A percentile compares a stretch with the other conserved stretches of the same genome.
phyloP scores from a whole-genome alignment of 2,113 vertebrate genomes.

The Pachycephala philippinensis region DNA sequence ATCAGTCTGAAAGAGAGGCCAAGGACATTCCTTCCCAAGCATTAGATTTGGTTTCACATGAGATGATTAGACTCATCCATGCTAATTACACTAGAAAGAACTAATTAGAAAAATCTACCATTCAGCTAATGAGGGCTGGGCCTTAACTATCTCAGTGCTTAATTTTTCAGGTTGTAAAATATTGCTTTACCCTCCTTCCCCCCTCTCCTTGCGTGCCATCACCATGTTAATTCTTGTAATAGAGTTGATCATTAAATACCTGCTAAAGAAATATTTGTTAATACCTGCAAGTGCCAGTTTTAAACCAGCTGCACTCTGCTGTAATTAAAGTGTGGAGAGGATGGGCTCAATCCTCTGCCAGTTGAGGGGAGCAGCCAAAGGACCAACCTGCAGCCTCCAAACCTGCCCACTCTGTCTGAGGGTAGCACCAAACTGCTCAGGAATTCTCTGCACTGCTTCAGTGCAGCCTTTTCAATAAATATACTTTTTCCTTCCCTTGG shows the following conservation, averaged over 20 bases:
- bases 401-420: background rate
- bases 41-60: conserved; percentile 95
- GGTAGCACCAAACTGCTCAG: background rate
- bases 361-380: background rate
- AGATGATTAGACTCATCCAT: conserved; percentile 93
- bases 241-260: conserved; percentile 59
- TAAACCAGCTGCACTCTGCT: background rate
- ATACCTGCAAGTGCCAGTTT: background rate
- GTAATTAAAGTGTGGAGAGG: background rate
- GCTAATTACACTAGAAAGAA: conserved; percentile 96
- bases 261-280: conserved; percentile 39
- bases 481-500: conserved; percentile 17
- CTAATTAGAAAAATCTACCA: conserved; percentile 97
- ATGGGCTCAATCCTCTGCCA: background rate
- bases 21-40: conserved; percentile 91
- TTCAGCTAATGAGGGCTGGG: conserved; percentile 94
- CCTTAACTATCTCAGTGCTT: conserved; percentile 84
- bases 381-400: background rate
- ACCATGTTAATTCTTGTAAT: conserved; percentile 54
- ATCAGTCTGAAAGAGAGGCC: conserved; percentile 86
- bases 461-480: conserved; percentile 27
- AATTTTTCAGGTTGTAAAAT: conserved; percentile 80
- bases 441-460: conserved; percentile 21
- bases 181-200: conserved; percentile 53
- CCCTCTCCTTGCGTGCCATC: conserved; percentile 20